phyloP scores from a whole-genome alignment of 2,888 invertebrate genomes.

The Drosophila mercatorum region DNA sequence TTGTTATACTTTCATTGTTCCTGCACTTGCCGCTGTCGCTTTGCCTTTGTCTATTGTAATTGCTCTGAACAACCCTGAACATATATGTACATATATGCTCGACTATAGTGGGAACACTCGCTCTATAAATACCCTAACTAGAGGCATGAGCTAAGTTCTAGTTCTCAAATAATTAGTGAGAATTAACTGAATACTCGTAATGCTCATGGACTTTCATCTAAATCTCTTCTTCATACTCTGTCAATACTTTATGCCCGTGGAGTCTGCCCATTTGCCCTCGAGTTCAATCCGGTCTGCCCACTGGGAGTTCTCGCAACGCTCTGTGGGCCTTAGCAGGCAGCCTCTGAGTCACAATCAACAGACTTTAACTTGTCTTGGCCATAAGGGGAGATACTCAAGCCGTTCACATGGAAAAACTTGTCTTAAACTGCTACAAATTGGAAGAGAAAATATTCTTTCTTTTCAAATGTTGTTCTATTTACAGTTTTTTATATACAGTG shows the following conservation, averaged over 20 bases:
- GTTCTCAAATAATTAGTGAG: not conserved
- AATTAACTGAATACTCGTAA: not conserved
- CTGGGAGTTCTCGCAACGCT: slow-evolving; percentile 44
- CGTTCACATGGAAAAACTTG: slow-evolving; percentile 16
- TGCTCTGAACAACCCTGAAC: slow-evolving; percentile 38
- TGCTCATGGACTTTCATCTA: not conserved
- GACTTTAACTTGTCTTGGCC: slow-evolving; percentile 31
- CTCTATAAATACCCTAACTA: not conserved
- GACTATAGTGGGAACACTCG: not conserved
- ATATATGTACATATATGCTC: slow-evolving; percentile 20
- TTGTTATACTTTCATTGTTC: slow-evolving; percentile 30
- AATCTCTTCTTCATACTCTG: too few relatives aligned
- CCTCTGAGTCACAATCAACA: slow-evolving; percentile 26
- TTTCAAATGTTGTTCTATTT: not conserved
- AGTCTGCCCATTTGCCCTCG: too few relatives aligned
- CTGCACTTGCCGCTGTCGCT: slow-evolving; percentile 40
- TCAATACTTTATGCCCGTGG: not conserved
- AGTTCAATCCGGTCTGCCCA: slow-evolving; percentile 33
- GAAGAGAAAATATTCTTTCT: not conserved
- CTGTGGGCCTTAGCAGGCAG: slow-evolving; percentile 26
- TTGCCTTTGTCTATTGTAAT: slow-evolving; percentile 26
- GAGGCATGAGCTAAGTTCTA: too few relatives aligned
- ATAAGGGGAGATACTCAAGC: slow-evolving; percentile 28
- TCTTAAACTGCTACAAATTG: not conserved
- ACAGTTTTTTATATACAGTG: not conserved